phyloP scores from a whole-genome alignment of 2,888 invertebrate species.

The Hipparchia sbordonii region DNA sequence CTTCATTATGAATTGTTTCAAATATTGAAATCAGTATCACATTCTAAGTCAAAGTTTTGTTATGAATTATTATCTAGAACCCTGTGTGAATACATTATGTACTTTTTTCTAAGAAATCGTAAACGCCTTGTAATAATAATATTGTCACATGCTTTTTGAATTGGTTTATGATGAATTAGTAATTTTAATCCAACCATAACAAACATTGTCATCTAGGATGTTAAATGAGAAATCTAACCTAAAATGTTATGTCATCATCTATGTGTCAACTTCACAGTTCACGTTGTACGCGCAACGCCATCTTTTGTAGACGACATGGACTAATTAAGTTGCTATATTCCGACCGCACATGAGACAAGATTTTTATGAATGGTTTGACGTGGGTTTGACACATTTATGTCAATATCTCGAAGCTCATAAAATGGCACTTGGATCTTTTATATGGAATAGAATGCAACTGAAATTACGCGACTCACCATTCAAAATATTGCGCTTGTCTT shows the following conservation, averaged over 20 bases:
- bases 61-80: not conserved
- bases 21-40: not conserved
- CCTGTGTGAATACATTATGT: slow-evolving; percentile 8
- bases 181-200: slow-evolving; percentile 49
- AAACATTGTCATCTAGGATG: slow-evolving; percentile 49
- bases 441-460: too few relatives aligned
- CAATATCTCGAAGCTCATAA: too few relatives aligned
- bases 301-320: slow-evolving; percentile 42
- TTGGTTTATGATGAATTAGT: slow-evolving; percentile 50
- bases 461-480: too few relatives aligned
- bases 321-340: slow-evolving; percentile 16
- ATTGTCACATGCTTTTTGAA: slow-evolving; percentile 31
- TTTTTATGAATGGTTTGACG: too few relatives aligned
- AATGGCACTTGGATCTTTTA: too few relatives aligned
- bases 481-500: too few relatives aligned
- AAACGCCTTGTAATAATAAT: slow-evolving; percentile 27
- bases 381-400: too few relatives aligned
- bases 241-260: slow-evolving; percentile 34
- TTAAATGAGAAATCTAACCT: slow-evolving; percentile 31
- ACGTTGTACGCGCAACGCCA: slow-evolving; percentile 47
- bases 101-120: slow-evolving; percentile 38
- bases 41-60: not conserved
- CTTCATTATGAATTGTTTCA: too few relatives aligned
- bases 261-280: not conserved
- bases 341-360: too few relatives aligned